A percentile compares a stretch with the other conserved stretches of the same genome.
Conservation (phyloP, 1,140 invertebrate species). For the Periplaneta americana region DNA sequence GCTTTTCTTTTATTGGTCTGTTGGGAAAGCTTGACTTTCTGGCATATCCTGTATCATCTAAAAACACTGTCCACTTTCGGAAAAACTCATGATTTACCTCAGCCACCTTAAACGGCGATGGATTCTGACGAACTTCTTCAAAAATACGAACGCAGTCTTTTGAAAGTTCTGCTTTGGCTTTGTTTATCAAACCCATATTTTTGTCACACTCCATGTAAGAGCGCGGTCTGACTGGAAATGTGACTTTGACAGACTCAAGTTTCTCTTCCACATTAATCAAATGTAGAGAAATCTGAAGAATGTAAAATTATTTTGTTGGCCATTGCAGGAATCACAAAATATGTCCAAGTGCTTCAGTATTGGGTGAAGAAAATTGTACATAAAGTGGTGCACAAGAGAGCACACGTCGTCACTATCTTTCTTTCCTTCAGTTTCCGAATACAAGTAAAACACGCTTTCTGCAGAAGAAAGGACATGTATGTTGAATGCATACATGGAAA, state of each 20-base stretch:
- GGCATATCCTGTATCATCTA: too few relatives aligned
- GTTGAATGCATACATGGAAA: slow-evolving; percentile 20
- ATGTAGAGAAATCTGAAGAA: slow-evolving; percentile 1
- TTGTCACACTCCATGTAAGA: slow-evolving; percentile 19
- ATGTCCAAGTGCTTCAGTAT: neutral
- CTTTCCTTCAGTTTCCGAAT: slow-evolving; percentile 15
- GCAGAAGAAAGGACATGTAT: slow-evolving; percentile 18
- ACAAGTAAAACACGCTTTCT: slow-evolving; percentile 19
- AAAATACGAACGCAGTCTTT: slow-evolving; percentile 2
- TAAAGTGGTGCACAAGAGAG: neutral
- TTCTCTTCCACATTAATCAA: slow-evolving; percentile 1
- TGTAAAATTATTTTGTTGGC: slow-evolving; percentile 7
- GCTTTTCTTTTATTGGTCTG: too few relatives aligned
- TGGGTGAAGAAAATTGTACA: neutral
- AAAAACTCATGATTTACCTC: too few relatives aligned
- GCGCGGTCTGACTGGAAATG: slow-evolving; percentile 11
- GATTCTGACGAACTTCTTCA: neutral
- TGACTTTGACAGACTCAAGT: slow-evolving; percentile 8
- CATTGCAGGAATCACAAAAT: slow-evolving; percentile 4
- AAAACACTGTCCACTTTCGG: too few relatives aligned
- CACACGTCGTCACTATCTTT: slow-evolving; percentile 3
- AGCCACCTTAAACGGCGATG: neutral
- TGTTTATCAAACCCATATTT: slow-evolving; percentile 14
- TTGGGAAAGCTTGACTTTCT: too few relatives aligned
- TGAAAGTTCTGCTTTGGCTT: neutral